Percentiles rank a stretch among this genome's conserved stretches.
Conservation (phyloP, 2,888 invertebrate genomes). For the Dyspetes luteomarginatus region DNA sequence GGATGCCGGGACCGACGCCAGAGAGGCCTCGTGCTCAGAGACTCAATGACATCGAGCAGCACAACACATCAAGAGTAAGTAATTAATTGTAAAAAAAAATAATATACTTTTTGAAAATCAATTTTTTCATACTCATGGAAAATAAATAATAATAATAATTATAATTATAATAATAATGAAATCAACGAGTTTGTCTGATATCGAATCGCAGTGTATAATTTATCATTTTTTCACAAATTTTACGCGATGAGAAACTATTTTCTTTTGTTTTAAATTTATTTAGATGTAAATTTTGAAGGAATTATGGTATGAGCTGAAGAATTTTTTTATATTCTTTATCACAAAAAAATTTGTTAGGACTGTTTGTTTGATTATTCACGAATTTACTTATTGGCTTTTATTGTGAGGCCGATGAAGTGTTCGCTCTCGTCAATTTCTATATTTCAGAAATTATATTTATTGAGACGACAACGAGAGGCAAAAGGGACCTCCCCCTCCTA, state of each 20-base stretch:
- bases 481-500: too few relatives aligned
- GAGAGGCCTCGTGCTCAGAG: conserved; percentile 81
- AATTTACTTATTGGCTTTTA: neutral
- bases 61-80: conserved; percentile 78
- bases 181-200: too few relatives aligned
- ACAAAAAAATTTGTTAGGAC: neutral
- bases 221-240: too few relatives aligned
- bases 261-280: too few relatives aligned
- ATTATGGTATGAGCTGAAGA: too few relatives aligned
- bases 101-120: neutral
- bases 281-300: too few relatives aligned
- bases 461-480: neutral
- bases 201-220: too few relatives aligned
- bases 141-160: too few relatives aligned
- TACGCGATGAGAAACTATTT: too few relatives aligned
- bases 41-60: conserved; percentile 82
- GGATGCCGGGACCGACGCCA: conserved; percentile 81
- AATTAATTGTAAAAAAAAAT: conserved; percentile 5
- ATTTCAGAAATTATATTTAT: conserved; percentile 37
- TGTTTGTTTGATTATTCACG: neutral
- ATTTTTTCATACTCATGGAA: too few relatives aligned
- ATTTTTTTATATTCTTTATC: neutral
- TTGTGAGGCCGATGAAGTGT: neutral
- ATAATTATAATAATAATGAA: too few relatives aligned
- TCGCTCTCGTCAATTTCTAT: conserved; percentile 33